Conservation (phyloP, 2,797 vertebrate species). For the Neopelma chrysocephalum region DNA sequence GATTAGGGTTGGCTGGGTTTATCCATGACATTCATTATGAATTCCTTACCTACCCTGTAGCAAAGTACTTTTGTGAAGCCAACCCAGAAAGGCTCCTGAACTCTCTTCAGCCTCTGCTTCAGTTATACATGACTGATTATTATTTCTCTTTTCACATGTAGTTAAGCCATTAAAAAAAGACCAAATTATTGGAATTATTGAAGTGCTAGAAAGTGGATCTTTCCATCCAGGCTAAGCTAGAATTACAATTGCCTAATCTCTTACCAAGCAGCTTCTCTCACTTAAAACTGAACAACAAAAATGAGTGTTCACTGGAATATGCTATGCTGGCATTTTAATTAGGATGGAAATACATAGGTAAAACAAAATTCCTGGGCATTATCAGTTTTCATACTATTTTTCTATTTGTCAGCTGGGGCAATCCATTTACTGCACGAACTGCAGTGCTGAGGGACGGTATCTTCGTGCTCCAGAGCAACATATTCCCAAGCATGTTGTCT, state of each 20-base stretch:
- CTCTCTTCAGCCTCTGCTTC: not conserved
- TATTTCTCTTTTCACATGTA: not conserved
- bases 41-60: not conserved
- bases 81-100: not conserved
- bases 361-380: not conserved
- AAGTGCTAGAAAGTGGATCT: not conserved
- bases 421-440: not conserved
- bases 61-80: not conserved
- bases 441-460: not conserved
- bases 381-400: not conserved
- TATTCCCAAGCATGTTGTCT: slow-evolving; percentile 61
- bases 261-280: not conserved
- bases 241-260: not conserved
- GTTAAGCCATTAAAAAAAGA: not conserved
- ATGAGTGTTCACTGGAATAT: not conserved
- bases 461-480: not conserved
- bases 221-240: not conserved
- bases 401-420: not conserved
- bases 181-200: not conserved
- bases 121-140: not conserved
- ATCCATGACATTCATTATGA: not conserved
- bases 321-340: not conserved
- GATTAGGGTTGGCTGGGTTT: not conserved
- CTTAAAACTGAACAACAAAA: not conserved
- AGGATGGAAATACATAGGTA: not conserved